Evolutionary conservation across 2,888 invertebrate genomes (phyloP).

Genomic region (Neoascia interrupta): DNA sequence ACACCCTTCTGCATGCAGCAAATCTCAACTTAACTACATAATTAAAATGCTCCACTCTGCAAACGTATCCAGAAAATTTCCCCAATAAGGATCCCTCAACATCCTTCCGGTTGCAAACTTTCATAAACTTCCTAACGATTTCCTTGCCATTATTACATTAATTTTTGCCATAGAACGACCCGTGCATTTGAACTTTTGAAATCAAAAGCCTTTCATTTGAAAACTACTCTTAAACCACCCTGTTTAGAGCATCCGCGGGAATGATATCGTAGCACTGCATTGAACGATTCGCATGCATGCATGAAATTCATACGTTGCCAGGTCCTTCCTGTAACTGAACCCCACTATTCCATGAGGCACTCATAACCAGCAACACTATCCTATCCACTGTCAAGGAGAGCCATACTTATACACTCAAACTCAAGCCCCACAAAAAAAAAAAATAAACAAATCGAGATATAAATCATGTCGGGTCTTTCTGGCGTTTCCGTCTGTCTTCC

Average conservation of each 20-base stretch:
- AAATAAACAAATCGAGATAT: constrained; percentile 29
- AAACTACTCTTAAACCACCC: constrained; percentile 26
- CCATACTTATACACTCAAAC: constrained; percentile 11
- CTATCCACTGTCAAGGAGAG: constrained; percentile 44
- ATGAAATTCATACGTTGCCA: not conserved
- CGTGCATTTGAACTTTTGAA: constrained; percentile 51
- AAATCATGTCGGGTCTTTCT: constrained; percentile 49
- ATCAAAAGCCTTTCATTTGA: constrained; percentile 45
- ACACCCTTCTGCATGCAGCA: too few relatives aligned
- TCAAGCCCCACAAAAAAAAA: constrained; percentile 21
- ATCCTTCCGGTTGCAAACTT: constrained; percentile 1
- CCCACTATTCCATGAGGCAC: not conserved
- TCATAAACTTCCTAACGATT: constrained; percentile 36
- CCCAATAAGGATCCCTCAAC: not conserved
- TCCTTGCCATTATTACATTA: constrained; percentile 41
- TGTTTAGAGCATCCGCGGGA: constrained; percentile 2
- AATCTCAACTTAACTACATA: constrained; percentile 41
- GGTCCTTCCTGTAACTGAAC: constrained; percentile 7
- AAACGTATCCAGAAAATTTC: not conserved
- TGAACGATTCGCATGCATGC: constrained; percentile 4
- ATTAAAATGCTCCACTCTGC: constrained; percentile 16
- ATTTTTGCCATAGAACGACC: constrained; percentile 45
- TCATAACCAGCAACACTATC: too few relatives aligned
- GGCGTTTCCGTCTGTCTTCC: not conserved
- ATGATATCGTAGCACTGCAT: constrained; percentile 22